Evolutionary conservation across 1,140 invertebrate genomes (phyloP).

Genomic region (Euura lappo): DNA sequence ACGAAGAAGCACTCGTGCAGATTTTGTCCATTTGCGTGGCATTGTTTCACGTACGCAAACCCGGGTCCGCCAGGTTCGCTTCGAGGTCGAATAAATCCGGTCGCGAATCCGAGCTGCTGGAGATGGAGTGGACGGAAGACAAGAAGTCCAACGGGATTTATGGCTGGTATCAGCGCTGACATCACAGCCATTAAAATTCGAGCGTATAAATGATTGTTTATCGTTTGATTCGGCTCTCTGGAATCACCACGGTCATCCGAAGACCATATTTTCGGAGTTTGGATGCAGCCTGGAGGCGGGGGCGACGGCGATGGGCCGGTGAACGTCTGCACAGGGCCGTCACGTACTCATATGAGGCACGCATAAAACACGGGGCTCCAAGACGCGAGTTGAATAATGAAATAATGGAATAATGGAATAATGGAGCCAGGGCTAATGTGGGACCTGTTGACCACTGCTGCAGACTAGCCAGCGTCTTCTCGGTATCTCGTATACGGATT

Average conservation of each 20-base stretch:
- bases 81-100: too few relatives aligned
- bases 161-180: too few relatives aligned
- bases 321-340: not conserved
- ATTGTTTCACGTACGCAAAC: too few relatives aligned
- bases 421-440: slow-evolving; percentile 2
- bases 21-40: too few relatives aligned
- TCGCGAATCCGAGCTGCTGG: too few relatives aligned
- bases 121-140: too few relatives aligned
- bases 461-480: not conserved
- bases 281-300: not conserved
- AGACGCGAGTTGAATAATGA: not conserved
- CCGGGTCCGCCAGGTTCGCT: too few relatives aligned
- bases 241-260: not conserved
- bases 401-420: not conserved
- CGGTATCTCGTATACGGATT: not conserved
- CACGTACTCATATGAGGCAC: slow-evolving; percentile 1
- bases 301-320: not conserved
- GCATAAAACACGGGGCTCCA: not conserved
- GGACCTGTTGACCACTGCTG: not conserved
- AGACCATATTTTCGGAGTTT: not conserved
- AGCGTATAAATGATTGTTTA: too few relatives aligned
- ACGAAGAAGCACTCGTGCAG: too few relatives aligned
- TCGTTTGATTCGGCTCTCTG: not conserved
- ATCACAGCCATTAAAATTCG: too few relatives aligned
- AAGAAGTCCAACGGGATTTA: too few relatives aligned